Percentiles rank a stretch among this genome's conserved stretches.
These are phyloP conservation scores for Hypselothyrea guttata DNA, from an alignment of 2,888 invertebrate species.

Conservation along the genomic window DNA sequence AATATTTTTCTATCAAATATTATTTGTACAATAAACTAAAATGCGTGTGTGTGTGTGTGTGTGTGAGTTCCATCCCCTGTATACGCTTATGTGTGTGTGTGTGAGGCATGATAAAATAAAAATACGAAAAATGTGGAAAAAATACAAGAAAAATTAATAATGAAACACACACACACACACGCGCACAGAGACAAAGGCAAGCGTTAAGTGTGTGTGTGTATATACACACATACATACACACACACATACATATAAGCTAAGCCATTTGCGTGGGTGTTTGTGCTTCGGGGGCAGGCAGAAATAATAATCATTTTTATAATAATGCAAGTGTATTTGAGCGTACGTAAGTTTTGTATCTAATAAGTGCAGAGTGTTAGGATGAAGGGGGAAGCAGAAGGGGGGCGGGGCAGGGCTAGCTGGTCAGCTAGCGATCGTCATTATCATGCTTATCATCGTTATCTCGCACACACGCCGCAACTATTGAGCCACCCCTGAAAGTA, in stretches of 20 bases:
- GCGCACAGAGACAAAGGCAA: conserved; percentile 66
- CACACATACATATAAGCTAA: conserved; percentile 37
- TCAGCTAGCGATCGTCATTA: conserved; percentile 46
- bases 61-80: conserved; percentile 57
- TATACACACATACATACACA: conserved; percentile 19
- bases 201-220: conserved; percentile 16
- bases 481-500: conserved; percentile 48
- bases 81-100: conserved; percentile 34
- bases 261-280: conserved; percentile 31
- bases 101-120: conserved; percentile 70
- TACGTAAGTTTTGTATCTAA: conserved; percentile 46
- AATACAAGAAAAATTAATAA: conserved; percentile 76
- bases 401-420: background rate
- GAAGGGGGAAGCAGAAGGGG: background rate
- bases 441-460: conserved; percentile 51
- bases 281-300: conserved; percentile 44
- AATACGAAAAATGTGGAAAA: conserved; percentile 75
- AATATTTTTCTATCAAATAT: conserved; percentile 71
- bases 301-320: conserved; percentile 75
- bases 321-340: conserved; percentile 72
- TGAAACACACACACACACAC: conserved; percentile 63
- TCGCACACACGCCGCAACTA: conserved; percentile 40
- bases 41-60: conserved; percentile 42
- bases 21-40: conserved; percentile 67
- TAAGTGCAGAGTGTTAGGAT: conserved; percentile 5